Evolutionary conservation across 2,888 invertebrate species (phyloP).

Genomic region (Acanthosepion esculentum): DNA sequence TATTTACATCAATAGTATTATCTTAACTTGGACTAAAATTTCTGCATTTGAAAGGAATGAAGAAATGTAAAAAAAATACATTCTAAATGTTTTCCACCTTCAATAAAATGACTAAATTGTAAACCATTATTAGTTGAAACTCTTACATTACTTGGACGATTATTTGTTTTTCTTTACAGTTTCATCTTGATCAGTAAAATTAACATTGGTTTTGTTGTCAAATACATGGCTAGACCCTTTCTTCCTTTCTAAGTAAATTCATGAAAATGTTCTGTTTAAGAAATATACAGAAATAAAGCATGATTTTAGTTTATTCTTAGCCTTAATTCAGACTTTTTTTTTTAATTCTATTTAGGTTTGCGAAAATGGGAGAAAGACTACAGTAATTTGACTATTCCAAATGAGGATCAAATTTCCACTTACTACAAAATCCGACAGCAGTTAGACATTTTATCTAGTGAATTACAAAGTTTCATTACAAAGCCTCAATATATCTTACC

Average conservation of each 20-base stretch:
- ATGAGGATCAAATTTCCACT: constrained; percentile 85
- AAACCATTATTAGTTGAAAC: background rate
- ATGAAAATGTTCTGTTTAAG: background rate
- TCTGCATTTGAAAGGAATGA: background rate
- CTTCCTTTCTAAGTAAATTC: background rate
- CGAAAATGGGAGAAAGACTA: constrained; percentile 68
- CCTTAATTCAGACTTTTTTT: background rate
- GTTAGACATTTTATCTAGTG: constrained; percentile 83
- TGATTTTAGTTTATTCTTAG: background rate
- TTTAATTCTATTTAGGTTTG: constrained; percentile 61
- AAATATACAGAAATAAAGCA: background rate
- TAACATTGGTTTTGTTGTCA: background rate
- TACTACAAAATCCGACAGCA: constrained; percentile 91
- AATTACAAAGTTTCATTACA: constrained; percentile 87
- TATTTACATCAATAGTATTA: too few species aligned
- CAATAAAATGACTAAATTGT: background rate
- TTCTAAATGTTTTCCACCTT: too few species aligned
- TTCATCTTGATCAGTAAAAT: background rate
- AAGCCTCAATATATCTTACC: constrained; percentile 91
- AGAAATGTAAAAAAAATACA: background rate
- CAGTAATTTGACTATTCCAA: constrained; percentile 78
- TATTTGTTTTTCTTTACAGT: background rate
- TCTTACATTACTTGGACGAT: too few species aligned
- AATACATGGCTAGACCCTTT: background rate
- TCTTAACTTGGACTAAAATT: background rate